Percentiles rank a stretch among this genome's conserved stretches.
phyloP scores from a whole-genome alignment of 2,888 invertebrate species.

The Synergus laeviventris region DNA sequence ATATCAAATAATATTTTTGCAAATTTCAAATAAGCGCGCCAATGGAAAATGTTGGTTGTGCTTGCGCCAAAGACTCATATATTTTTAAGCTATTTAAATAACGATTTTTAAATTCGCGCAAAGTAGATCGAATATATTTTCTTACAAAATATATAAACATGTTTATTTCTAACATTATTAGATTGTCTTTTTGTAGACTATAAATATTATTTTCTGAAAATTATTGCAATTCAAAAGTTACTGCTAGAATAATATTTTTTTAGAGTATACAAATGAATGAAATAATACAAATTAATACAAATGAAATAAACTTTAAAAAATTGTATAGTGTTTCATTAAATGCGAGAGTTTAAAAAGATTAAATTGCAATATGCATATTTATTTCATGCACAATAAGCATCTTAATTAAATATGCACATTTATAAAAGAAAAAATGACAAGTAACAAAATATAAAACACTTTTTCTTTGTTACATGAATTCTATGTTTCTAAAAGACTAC shows the following conservation, averaged over 20 bases:
- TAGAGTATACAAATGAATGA: no score
- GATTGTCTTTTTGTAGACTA: no score
- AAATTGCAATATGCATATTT: background rate
- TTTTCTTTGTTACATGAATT: background rate
- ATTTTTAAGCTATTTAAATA: no score
- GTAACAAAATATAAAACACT: background rate
- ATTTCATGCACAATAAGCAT: background rate
- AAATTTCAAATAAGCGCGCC: constrained; percentile 3
- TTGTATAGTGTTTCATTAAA: background rate
- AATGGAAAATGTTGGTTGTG: background rate
- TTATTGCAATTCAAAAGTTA: no score
- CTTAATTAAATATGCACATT: background rate
- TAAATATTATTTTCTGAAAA: no score
- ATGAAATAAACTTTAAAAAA: no score
- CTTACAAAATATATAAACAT: background rate
- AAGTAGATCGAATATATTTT: background rate
- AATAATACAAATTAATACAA: no score
- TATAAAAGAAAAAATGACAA: background rate
- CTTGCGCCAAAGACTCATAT: no score
- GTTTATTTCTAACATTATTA: background rate
- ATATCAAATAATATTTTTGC: background rate
- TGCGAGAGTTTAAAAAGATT: background rate
- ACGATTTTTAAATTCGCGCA: background rate
- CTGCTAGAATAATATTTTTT: no score
- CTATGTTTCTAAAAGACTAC: constrained; percentile 47